These are phyloP conservation scores for Leptosomus discolor DNA, from an alignment of 2,113 vertebrate genomes.

Conservation along the genomic window DNA sequence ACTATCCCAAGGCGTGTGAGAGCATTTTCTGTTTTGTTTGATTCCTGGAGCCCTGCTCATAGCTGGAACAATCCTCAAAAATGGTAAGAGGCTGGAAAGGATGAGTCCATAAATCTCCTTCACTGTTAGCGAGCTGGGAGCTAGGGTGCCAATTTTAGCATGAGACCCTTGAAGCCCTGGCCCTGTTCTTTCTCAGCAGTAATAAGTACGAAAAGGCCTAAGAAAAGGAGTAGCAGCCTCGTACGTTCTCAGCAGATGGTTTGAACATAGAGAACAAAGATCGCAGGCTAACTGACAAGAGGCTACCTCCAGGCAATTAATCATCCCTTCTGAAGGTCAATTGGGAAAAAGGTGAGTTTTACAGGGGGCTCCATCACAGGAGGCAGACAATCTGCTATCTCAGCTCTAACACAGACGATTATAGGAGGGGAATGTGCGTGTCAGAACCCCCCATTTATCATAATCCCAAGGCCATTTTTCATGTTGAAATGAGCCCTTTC, in stretches of 20 bases:
- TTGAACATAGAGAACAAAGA: slow-evolving; percentile 79
- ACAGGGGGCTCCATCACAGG: slow-evolving; percentile 65
- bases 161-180: slow-evolving; percentile 29
- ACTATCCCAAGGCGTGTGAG: slow-evolving; percentile 7
- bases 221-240: slow-evolving; percentile 66
- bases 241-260: slow-evolving; percentile 82
- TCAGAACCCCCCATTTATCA: slow-evolving; percentile 85
- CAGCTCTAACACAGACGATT: slow-evolving; percentile 31
- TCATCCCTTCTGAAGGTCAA: slow-evolving; percentile 82
- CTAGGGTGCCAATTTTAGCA: slow-evolving; percentile 39
- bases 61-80: slow-evolving; percentile 26
- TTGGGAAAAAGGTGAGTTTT: slow-evolving; percentile 79
- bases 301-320: slow-evolving; percentile 83
- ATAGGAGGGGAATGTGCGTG: slow-evolving; percentile 78
- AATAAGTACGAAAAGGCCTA: slow-evolving; percentile 66
- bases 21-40: slow-evolving; percentile 37
- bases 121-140: neutral
- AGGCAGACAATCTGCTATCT: slow-evolving; percentile 39
- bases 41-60: slow-evolving; percentile 2
- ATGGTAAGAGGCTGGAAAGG: slow-evolving; percentile 10
- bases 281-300: slow-evolving; percentile 85
- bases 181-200: slow-evolving; percentile 65
- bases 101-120: slow-evolving; percentile 57
- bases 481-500: slow-evolving; percentile 80
- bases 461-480: slow-evolving; percentile 81